Percentiles rank a stretch among this genome's conserved stretches.
Conservation (phyloP, 2,888 invertebrate genomes). For the Euproctis similis region DNA sequence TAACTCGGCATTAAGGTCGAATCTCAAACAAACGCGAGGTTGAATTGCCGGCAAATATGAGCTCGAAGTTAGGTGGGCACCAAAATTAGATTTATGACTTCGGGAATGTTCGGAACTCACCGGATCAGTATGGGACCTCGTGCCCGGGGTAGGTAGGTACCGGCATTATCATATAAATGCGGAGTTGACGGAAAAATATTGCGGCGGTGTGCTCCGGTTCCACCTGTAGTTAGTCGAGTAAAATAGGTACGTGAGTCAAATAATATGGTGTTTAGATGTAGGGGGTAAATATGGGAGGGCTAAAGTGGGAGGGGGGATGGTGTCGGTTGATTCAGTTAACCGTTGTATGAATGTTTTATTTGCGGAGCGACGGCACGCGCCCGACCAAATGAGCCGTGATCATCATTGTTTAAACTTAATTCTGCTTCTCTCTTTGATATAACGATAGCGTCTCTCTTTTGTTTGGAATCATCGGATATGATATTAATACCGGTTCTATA, state of each 20-base stretch:
- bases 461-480: slow-evolving; percentile 12
- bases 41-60: slow-evolving; percentile 48
- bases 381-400: slow-evolving; percentile 20
- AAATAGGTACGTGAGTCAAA: slow-evolving; percentile 29
- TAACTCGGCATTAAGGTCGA: slow-evolving; percentile 38
- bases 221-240: slow-evolving; percentile 35
- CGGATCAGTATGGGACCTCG: slow-evolving; percentile 59
- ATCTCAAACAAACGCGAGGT: slow-evolving; percentile 37
- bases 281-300: slow-evolving; percentile 7
- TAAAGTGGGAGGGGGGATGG: too few relatives aligned
- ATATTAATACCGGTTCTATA: slow-evolving; percentile 7
- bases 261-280: slow-evolving; percentile 24
- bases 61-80: slow-evolving; percentile 40
- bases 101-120: slow-evolving; percentile 66
- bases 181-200: slow-evolving; percentile 67
- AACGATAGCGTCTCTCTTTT: slow-evolving; percentile 15
- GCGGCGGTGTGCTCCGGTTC: slow-evolving; percentile 36
- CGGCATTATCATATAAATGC: slow-evolving; percentile 62
- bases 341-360: slow-evolving; percentile 39
- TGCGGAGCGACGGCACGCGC: slow-evolving; percentile 15
- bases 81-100: slow-evolving; percentile 70
- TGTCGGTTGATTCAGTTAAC: slow-evolving; percentile 32
- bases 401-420: slow-evolving; percentile 27
- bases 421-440: slow-evolving; percentile 19
- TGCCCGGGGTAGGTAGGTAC: slow-evolving; percentile 33